Evolutionary conservation across 2,888 invertebrate species (phyloP), one percentile per base, ranked within the genome.

Genomic region (Masnerella sp.): DNA sequence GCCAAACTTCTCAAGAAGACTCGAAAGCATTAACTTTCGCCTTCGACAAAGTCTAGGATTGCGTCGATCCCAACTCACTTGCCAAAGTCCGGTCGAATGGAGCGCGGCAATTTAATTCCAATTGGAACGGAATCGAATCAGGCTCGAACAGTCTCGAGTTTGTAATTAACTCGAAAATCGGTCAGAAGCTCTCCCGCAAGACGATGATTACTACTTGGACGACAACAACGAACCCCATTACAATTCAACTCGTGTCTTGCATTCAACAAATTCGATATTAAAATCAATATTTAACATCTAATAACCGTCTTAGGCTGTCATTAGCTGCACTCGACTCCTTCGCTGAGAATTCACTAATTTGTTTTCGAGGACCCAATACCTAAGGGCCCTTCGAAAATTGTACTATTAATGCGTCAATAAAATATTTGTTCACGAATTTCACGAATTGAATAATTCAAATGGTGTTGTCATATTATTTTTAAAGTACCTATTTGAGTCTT

Each of bases 91-190:
- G 38, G 67, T 67, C 65, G 72, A 73, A 73, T 28, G 32, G 56
- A 42, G 64, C 64, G 61, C 61, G 67, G 61, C 72, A 78, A 73
- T 79, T 78, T 78, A 67, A 72, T 72, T 67, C 67, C 72, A 72
- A 72, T 72, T 72, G 73, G 73, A 73, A 73, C 56, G 73, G 73
- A 73, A 73, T 73, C 78, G 78, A 74, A 79, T 78, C 79, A 70
- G 45, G 74, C 71, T 64, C 73, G 67, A 73, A 73, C 54, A 68
- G 73, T 67, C 67, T 65, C 59, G 56, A 73, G 68, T 68, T 73
- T 73, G 72, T 75, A 77, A 78, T 78, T 78, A 77, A 77, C 74
- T 78, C 58, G 69, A 76, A 78, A 78, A 71, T 78, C 71, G 71
- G 69, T 43, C 72, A 72, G 56, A 68, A 58, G 62, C 20, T 61